Evolutionary conservation across 2,113 vertebrate species (phyloP).

Genomic region (Morphnarchus princeps): DNA sequence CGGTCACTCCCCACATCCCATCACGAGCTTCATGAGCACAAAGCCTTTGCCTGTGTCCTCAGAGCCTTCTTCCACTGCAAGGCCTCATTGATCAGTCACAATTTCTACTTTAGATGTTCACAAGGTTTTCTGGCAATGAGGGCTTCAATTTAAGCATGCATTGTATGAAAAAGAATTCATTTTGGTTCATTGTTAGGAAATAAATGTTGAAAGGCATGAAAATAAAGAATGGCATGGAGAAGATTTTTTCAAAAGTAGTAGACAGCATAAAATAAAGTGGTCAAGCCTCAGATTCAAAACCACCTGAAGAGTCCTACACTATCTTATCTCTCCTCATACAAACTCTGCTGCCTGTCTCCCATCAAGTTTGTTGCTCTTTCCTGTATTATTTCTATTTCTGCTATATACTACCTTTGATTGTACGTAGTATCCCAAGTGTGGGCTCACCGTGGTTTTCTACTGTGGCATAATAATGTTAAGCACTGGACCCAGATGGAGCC

Average conservation of each 20-base stretch:
- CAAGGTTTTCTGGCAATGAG: not conserved
- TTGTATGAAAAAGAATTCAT: not conserved
- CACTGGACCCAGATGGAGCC: not conserved
- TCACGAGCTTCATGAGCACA: accelerated
- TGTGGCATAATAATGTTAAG: not conserved
- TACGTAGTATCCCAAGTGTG: not conserved
- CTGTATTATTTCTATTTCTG: not conserved
- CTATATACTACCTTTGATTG: not conserved
- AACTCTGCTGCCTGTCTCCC: not conserved
- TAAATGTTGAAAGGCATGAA: not conserved
- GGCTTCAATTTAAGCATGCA: not conserved
- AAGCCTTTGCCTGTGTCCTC: not conserved
- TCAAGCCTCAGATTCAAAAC: not conserved
- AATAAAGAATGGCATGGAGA: not conserved
- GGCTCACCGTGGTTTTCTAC: not conserved
- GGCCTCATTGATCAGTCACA: not conserved
- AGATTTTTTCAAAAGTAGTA: not conserved
- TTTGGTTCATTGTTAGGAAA: not conserved
- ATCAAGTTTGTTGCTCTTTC: not conserved
- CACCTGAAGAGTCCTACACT: not conserved
- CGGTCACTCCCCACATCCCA: not conserved
- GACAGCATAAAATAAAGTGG: not conserved
- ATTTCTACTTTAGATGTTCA: not conserved
- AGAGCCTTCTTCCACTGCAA: not conserved
- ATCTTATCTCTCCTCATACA: not conserved